phyloP scores from a whole-genome alignment of 2,797 vertebrate species.

The Craterocephalus amniculus region DNA sequence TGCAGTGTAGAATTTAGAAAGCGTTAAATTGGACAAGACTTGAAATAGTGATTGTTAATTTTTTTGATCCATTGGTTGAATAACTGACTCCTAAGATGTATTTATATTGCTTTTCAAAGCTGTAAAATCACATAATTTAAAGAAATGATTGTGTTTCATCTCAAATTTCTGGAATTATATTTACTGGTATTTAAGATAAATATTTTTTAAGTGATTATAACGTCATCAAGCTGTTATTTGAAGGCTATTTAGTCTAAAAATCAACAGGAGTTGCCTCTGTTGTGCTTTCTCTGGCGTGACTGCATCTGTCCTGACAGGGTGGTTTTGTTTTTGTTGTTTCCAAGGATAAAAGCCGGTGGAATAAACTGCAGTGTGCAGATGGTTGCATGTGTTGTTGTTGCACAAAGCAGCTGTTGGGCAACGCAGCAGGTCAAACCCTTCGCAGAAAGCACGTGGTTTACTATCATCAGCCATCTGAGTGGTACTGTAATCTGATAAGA shows the following conservation, averaged over 20 bases:
- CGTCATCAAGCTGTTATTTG: not conserved
- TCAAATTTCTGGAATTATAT: not conserved
- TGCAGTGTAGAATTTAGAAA: not conserved
- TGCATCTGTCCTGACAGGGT: not conserved
- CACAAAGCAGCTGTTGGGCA: not conserved
- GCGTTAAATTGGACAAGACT: not conserved
- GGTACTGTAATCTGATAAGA: slow-evolving; percentile 50
- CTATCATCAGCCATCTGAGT: slow-evolving; percentile 30
- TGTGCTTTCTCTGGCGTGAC: accelerated
- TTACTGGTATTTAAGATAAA: not conserved
- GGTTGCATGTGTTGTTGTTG: slow-evolving; percentile 3
- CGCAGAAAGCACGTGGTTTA: slow-evolving; percentile 67
- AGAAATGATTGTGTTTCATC: accelerated
- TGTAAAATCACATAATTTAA: not conserved
- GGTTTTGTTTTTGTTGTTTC: not conserved
- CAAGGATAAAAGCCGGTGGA: not conserved
- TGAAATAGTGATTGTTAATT: not conserved
- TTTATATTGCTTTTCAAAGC: not conserved
- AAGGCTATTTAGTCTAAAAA: slow-evolving; percentile 1
- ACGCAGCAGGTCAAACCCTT: slow-evolving; percentile 24
- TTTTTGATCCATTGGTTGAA: no score
- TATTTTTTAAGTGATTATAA: not conserved
- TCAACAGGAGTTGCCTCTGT: accelerated
- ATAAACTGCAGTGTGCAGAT: not conserved
- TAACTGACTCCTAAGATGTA: no score